Percentiles rank a stretch among this genome's conserved stretches.
phyloP scores from a whole-genome alignment of 2,888 invertebrate genomes.

The Diaphora mendica region DNA sequence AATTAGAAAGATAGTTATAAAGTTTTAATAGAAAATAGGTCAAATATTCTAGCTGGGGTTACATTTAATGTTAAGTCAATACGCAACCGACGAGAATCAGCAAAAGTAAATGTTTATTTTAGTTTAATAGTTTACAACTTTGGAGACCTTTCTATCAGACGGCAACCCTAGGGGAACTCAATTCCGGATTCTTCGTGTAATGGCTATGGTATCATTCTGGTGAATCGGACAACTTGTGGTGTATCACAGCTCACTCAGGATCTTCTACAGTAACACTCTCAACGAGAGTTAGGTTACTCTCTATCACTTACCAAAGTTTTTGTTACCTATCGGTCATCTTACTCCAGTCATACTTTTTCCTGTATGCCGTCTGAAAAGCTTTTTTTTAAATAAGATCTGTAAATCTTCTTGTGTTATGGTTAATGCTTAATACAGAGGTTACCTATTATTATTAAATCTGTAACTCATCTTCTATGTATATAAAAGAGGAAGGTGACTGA shows the following conservation, averaged over 20 bases:
- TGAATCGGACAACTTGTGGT: too few species aligned
- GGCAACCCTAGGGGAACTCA: neutral
- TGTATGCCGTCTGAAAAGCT: rapidly evolving
- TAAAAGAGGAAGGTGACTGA: too few species aligned
- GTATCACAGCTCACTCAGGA: too few species aligned
- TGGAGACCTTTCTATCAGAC: neutral
- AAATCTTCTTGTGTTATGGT: neutral
- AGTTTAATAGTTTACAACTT: conserved; percentile 2
- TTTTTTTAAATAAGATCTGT: neutral
- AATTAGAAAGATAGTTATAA: neutral
- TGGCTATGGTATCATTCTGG: too few species aligned
- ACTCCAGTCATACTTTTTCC: too few species aligned
- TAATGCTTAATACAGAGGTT: too few species aligned
- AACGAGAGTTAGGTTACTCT: neutral
- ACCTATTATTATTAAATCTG: too few species aligned
- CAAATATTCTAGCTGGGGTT: neutral
- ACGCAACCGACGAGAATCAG: neutral
- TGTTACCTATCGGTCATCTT: neutral
- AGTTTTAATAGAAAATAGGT: neutral
- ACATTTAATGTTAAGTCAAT: neutral
- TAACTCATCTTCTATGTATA: too few species aligned
- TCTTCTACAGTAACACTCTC: neutral
- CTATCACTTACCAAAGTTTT: neutral
- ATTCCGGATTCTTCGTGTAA: neutral
- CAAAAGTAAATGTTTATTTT: neutral